Evolutionary conservation across 2,113 vertebrate genomes (phyloP), one percentile per base, ranked within the genome.

Genomic region (Sapajus apella): DNA sequence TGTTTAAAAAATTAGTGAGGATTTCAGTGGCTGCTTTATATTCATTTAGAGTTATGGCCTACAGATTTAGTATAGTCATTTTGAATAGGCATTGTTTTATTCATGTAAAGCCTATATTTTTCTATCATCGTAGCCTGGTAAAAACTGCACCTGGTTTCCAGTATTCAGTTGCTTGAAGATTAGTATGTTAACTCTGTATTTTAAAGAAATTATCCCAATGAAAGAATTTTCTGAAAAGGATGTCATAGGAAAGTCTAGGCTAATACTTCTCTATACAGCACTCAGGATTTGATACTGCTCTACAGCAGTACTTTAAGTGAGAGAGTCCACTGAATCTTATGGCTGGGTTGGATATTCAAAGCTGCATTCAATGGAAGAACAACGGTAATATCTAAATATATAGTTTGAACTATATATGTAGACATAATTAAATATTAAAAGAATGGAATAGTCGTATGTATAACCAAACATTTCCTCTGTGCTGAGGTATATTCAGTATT

Each of bases 141-240:
- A 88, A 73, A 90, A 70, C 25, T 91, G 77, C 93, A 52, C 58
- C 68, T 90, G 70, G 4, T 86, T 95, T 76, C 50, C 84, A 95
- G 87, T 64, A 85, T 87, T 92, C 37, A 68, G 32, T 97, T 97
- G 23, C 66, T 95, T 95, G 90, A 83, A 90, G 55, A 43, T 88
- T 88, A 93, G 43, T 79, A 27, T 76, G 35, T 81, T 84, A 94
- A 79, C 72, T 82, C 76, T 92, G 12, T 87, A 50, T 27, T 95
- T 17, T 80, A 18, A 83, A 95, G 66, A 92, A 94, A 66, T 61
- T 66, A 72, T 73, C 25, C 75, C n/a, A 73, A 76, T 61, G 35
- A 90, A 64, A 95, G 35, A 56, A 50, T 94, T 90, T 91, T 95
- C 79, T 94, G 55, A 86, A 75, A 92, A 96, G 70, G 23, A 70